These are phyloP conservation scores for Drosophila eugracilis DNA, from an alignment of 1,140 invertebrate genomes.

Conservation along the genomic window DNA sequence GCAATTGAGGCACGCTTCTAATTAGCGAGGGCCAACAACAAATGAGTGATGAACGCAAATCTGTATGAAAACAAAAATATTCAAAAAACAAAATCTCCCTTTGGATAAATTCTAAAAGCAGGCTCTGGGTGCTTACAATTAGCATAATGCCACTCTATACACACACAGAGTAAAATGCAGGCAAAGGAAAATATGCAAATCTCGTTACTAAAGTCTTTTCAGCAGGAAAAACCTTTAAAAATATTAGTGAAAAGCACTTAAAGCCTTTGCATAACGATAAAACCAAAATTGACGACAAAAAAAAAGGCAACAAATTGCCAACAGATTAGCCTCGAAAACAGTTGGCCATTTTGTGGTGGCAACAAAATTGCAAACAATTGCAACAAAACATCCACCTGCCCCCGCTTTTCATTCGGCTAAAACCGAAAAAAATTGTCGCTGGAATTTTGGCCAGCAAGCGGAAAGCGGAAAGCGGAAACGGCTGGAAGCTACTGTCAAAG, in stretches of 20 bases:
- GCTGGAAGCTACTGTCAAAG: constrained; percentile 64
- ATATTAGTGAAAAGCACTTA: constrained; percentile 22
- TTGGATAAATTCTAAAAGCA: constrained; percentile 37
- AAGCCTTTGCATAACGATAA: constrained; percentile 38
- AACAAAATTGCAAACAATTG: constrained; percentile 75
- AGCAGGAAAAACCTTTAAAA: constrained; percentile 26
- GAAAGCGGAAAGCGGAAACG: constrained; percentile 60
- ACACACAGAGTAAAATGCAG: constrained; percentile 29
- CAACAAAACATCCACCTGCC: constrained; percentile 37
- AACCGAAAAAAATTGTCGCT: constrained; percentile 26
- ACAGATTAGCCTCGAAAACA: constrained; percentile 70
- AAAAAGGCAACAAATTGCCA: constrained; percentile 68
- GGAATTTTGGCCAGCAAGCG: constrained; percentile 42
- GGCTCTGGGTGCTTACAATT: constrained; percentile 47
- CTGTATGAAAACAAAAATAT: constrained; percentile 46
- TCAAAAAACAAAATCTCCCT: constrained; percentile 14
- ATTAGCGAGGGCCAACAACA: constrained; percentile 68
- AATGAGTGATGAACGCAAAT: constrained; percentile 51
- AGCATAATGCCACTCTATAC: constrained; percentile 55
- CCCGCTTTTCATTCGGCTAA: constrained; percentile 16
- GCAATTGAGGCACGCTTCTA: constrained; percentile 59
- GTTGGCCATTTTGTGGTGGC: constrained; percentile 71
- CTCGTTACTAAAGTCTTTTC: constrained; percentile 6
- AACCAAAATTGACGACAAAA: constrained; percentile 28
- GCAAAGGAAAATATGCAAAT: constrained; percentile 37